phyloP scores from a whole-genome alignment of 1,140 invertebrate species.

The Zaprionus ornatus region DNA sequence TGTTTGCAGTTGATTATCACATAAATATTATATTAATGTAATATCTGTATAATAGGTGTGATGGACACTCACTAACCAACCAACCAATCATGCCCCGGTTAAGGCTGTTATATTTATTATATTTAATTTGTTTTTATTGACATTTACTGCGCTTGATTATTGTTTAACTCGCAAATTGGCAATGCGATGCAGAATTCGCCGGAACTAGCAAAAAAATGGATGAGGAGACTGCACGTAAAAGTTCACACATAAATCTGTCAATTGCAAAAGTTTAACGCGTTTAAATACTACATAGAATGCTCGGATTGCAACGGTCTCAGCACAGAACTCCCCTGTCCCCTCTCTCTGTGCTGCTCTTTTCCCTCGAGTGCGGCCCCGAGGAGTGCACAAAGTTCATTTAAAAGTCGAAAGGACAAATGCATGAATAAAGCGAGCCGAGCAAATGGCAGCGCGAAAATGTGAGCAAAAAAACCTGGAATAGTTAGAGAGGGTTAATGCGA shows the following conservation, averaged over 20 bases:
- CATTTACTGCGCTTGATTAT: slow-evolving; percentile 17
- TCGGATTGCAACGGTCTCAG: slow-evolving; percentile 1
- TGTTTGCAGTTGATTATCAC: slow-evolving; percentile 32
- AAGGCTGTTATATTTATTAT: not conserved
- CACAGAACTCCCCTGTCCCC: not conserved
- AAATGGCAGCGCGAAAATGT: slow-evolving; percentile 44
- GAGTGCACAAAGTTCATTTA: slow-evolving; percentile 71
- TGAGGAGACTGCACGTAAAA: slow-evolving; percentile 9
- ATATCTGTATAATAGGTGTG: not conserved
- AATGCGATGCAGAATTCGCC: not conserved
- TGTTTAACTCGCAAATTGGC: slow-evolving; percentile 39
- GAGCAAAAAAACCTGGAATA: slow-evolving; percentile 33
- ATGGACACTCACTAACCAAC: slow-evolving; percentile 6
- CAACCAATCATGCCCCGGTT: slow-evolving; percentile 21
- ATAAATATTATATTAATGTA: slow-evolving; percentile 10
- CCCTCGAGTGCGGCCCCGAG: slow-evolving; percentile 38
- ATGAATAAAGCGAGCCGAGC: slow-evolving; percentile 65
- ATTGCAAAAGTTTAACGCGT: slow-evolving; percentile 71
- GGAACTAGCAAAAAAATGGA: not conserved
- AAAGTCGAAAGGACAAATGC: slow-evolving; percentile 78
- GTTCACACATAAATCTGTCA: slow-evolving; percentile 68
- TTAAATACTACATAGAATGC: slow-evolving; percentile 45
- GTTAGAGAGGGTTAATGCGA: not conserved
- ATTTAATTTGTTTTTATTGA: slow-evolving; percentile 41
- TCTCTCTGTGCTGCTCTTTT: not conserved